phyloP scores from a whole-genome alignment of 2,113 vertebrate genomes.

The Oplegnathus fasciatus region DNA sequence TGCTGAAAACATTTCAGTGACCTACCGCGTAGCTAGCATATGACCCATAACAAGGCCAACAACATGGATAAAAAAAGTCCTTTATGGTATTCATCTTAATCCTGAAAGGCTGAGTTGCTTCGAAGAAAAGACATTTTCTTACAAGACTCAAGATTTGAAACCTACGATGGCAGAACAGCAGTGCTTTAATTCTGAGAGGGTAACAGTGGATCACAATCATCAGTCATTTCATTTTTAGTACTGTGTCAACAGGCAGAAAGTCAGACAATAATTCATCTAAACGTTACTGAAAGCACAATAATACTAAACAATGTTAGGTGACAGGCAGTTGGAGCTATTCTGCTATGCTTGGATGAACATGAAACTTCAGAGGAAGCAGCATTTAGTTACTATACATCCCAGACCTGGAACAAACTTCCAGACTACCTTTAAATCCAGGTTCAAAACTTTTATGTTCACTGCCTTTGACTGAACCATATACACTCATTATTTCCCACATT shows the following conservation, averaged over 20 bases:
- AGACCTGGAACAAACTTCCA: background rate
- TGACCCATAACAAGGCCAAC: conserved; percentile 16
- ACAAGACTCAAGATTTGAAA: background rate
- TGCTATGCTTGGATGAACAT: background rate
- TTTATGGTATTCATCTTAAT: background rate
- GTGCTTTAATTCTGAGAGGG: background rate
- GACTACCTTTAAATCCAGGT: background rate
- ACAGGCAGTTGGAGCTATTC: background rate
- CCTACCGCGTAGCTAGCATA: background rate
- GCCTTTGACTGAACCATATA: background rate
- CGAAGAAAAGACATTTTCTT: background rate
- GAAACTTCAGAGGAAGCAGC: background rate
- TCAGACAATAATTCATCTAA: background rate
- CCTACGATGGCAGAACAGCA: background rate
- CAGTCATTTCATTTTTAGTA: background rate
- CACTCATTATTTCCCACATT: background rate
- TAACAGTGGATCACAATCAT: background rate
- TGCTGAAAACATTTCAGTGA: conserved; percentile 2
- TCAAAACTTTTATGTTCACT: background rate
- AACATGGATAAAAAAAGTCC: background rate
- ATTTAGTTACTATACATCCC: background rate
- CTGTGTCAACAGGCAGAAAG: background rate
- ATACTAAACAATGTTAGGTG: background rate
- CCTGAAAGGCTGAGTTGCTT: background rate
- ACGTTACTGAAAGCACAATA: background rate